phyloP scores from a whole-genome alignment of 2,797 vertebrate species.

The Rhinella marina region DNA sequence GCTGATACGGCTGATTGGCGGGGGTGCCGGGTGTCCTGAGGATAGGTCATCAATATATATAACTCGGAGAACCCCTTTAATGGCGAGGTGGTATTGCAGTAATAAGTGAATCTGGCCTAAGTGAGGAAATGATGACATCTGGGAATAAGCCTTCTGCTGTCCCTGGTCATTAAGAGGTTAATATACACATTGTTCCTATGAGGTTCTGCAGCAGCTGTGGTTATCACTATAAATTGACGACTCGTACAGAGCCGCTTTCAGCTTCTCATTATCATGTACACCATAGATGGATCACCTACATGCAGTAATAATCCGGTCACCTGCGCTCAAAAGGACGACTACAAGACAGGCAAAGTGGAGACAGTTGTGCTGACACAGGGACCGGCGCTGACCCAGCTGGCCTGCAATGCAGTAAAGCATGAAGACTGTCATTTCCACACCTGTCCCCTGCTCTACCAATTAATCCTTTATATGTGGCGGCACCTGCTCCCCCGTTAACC shows the following conservation, averaged over 20 bases:
- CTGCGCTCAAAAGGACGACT: not conserved
- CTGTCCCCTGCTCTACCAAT: not conserved
- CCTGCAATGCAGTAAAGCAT: conserved; percentile 7
- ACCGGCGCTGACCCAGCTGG: not conserved
- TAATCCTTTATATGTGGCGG: not conserved
- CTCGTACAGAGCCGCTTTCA: not conserved
- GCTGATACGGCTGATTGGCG: no score
- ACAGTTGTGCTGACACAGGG: conserved; percentile 5
- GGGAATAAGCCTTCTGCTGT: no score
- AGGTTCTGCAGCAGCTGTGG: not conserved
- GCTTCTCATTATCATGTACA: not conserved
- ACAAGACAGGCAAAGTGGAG: not conserved
- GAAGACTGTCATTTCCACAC: not conserved
- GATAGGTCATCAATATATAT: no score
- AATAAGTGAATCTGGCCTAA: no score
- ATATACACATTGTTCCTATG: not conserved
- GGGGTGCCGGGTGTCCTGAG: no score
- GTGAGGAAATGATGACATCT: no score
- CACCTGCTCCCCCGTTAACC: not conserved
- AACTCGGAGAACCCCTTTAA: no score
- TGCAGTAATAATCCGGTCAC: not conserved
- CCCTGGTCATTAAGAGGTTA: not conserved
- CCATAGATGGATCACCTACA: not conserved
- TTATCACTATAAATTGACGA: not conserved
- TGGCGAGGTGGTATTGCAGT: no score